phyloP scores from a whole-genome alignment of 2,888 invertebrate species.

The Tineola bisselliella region DNA sequence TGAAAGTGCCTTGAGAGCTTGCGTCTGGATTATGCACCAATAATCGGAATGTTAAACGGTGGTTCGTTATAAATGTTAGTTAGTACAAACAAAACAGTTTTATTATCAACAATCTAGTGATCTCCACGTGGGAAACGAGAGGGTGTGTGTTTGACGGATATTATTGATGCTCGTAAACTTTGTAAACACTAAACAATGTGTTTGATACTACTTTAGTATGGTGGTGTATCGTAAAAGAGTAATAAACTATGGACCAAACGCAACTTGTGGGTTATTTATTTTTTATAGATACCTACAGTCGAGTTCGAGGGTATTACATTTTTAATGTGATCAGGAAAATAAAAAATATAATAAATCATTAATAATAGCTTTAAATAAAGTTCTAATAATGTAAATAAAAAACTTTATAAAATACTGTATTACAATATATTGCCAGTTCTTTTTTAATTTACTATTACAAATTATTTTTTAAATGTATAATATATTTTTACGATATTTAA shows the following conservation, averaged over 20 bases:
- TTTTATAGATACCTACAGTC: no score
- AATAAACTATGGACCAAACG: neutral
- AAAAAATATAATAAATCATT: no score
- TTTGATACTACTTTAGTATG: constrained; percentile 1
- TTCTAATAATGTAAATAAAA: no score
- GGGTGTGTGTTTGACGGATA: constrained; percentile 7
- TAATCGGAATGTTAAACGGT: constrained; percentile 1
- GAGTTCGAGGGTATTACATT: no score
- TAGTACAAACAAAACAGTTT: neutral
- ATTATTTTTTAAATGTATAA: no score
- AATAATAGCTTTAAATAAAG: no score
- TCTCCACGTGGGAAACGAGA: constrained; percentile 3
- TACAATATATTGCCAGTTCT: no score
- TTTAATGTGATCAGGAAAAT: no score
- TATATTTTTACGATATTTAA: no score
- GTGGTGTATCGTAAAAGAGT: constrained; percentile 10
- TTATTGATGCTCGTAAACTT: constrained; percentile 7
- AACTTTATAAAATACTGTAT: no score
- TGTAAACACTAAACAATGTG: constrained; percentile 10
- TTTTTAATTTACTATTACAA: no score
- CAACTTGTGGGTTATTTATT: neutral
- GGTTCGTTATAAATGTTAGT: neutral
- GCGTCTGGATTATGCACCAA: constrained; percentile 13
- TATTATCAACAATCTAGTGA: neutral
- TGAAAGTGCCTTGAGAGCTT: neutral